Evolutionary conservation across 1,140 invertebrate genomes (phyloP).

Genomic region (Drosophila lacertosa): DNA sequence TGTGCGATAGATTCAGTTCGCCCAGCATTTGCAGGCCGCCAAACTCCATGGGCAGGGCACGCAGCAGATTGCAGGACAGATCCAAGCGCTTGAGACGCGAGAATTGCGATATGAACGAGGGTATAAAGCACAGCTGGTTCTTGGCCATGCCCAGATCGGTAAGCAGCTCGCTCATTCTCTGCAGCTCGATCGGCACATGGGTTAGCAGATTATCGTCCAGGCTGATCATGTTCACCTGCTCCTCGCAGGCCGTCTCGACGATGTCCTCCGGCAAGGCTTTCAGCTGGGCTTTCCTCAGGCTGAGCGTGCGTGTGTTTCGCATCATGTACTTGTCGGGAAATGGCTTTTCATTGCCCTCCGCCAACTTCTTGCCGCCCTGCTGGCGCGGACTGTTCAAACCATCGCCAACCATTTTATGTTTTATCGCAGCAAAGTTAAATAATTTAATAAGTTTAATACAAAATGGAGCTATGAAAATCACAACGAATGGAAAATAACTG

Average conservation of each 20-base stretch:
- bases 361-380: conserved; percentile 37
- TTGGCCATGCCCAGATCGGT: conserved; percentile 36
- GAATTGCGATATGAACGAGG: conserved; percentile 56
- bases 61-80: conserved; percentile 50
- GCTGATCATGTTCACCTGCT: conserved; percentile 48
- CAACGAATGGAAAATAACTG: conserved; percentile 14
- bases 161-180: conserved; percentile 36
- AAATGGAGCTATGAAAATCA: not conserved
- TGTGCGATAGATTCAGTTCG: conserved; percentile 56
- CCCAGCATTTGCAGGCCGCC: conserved; percentile 32
- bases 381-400: conserved; percentile 60
- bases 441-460: conserved; percentile 2
- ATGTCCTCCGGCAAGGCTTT: conserved; percentile 38
- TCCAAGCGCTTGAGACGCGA: conserved; percentile 32
- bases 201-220: conserved; percentile 42
- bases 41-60: conserved; percentile 53
- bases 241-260: conserved; percentile 40
- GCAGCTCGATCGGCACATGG: conserved; percentile 38
- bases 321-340: conserved; percentile 62
- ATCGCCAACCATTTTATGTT: conserved; percentile 53
- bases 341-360: not conserved
- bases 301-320: conserved; percentile 45
- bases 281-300: conserved; percentile 10
- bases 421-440: not conserved
- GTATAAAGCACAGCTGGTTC: conserved; percentile 48